phyloP scores from a whole-genome alignment of 2,113 vertebrate species.

The Vanacampus margaritifer region DNA sequence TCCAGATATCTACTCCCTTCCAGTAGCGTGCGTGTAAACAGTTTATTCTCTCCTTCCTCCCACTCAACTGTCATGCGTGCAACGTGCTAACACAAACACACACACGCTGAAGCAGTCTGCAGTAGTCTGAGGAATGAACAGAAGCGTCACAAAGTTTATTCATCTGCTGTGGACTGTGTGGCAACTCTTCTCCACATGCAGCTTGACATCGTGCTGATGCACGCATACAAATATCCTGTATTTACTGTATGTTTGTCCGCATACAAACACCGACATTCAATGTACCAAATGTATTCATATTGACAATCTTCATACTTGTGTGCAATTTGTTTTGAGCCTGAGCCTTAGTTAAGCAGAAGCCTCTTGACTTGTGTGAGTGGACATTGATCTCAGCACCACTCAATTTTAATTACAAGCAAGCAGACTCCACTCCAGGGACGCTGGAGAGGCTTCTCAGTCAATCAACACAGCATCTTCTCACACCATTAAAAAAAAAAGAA shows the following conservation, averaged over 20 bases:
- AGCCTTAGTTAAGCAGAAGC: neutral
- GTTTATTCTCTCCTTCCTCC: constrained; percentile 13
- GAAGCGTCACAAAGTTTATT: constrained; percentile 32
- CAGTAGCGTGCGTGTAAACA: neutral
- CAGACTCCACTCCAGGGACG: constrained; percentile 18
- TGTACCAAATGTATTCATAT: constrained; percentile 7
- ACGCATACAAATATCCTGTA: neutral
- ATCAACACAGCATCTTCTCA: neutral
- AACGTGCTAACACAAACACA: constrained; percentile 17
- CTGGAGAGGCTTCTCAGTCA: neutral
- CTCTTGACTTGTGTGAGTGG: constrained; percentile 12
- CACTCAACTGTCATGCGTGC: constrained; percentile 4
- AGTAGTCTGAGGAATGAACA: constrained; percentile 24
- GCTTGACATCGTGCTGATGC: constrained; percentile 18
- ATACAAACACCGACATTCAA: neutral
- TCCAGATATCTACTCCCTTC: neutral
- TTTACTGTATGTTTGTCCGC: neutral
- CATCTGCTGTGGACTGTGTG: constrained; percentile 13
- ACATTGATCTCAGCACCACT: constrained; percentile 17
- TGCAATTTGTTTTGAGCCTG: constrained; percentile 6
- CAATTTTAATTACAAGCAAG: constrained; percentile 24
- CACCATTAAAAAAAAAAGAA: neutral
- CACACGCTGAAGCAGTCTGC: constrained; percentile 1
- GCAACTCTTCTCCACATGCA: neutral
- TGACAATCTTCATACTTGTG: neutral